These are phyloP conservation scores for Pelusios castaneus DNA, from an alignment of 2,113 vertebrate genomes.

Conservation along the genomic window DNA sequence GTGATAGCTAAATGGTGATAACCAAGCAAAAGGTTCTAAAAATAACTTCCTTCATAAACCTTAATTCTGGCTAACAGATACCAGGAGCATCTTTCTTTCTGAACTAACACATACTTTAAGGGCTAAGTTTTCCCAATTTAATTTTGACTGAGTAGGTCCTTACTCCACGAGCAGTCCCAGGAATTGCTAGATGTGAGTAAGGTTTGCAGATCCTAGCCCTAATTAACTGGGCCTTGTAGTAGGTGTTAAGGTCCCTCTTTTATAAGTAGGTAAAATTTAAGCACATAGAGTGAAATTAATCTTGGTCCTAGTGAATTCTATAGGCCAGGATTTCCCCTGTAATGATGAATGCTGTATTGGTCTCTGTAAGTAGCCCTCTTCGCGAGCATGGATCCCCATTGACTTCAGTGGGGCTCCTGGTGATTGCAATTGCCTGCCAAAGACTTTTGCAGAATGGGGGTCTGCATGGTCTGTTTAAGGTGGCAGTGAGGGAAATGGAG, in stretches of 20 bases:
- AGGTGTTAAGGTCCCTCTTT: neutral
- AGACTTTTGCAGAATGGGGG: neutral
- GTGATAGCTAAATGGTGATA: neutral
- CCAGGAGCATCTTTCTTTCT: neutral
- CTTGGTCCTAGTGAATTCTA: neutral
- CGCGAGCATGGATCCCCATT: neutral
- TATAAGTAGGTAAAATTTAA: neutral
- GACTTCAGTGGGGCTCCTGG: neutral
- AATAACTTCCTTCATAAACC: neutral
- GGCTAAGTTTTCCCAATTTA: neutral
- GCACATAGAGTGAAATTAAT: neutral
- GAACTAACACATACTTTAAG: neutral
- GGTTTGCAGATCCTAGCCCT: neutral
- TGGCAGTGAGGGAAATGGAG: neutral
- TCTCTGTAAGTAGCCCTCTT: neutral
- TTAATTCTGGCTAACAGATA: neutral
- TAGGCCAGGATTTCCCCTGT: neutral
- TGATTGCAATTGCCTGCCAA: neutral
- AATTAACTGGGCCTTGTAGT: neutral
- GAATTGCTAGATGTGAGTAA: neutral
- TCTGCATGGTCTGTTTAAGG: constrained; percentile 5
- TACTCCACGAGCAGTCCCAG: neutral
- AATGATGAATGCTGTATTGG: neutral
- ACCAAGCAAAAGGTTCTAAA: neutral
- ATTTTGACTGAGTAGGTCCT: neutral